Base-by-base conservation (phyloP, 2,797 vertebrate genomes). In the Girardinus metallicus region DNA sequence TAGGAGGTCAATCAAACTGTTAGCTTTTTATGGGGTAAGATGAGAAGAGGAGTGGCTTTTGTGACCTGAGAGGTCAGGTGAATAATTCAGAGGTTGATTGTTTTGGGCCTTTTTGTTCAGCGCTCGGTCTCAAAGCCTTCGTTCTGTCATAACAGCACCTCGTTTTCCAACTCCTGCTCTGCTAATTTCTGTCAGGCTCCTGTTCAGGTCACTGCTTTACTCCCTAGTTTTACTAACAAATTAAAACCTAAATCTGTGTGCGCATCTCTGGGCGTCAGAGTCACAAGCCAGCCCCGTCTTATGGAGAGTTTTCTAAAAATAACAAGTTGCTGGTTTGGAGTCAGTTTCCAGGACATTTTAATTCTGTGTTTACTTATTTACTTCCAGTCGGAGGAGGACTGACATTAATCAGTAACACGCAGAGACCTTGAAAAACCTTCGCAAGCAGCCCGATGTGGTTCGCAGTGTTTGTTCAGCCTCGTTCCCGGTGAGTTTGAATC, bases 41-140 rank as follows among this genome's bases (percentile, higher is more conserved):
- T 79, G 95, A 95, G 94, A 94, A 73, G 88, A 80, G 88, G 85
- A 80, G 83, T 68, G 86, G 84, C 86, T 84, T 64, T 51, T 72
- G 89, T 89, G 86, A 57, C 81, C 87, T 55, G 76, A 91, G 88
- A 91, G 93, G 91, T 92, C 86, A 86, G 80, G 88, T 95, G 81
- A 95, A 95, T 96, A 92, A 96, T 95, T 95, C 92, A 96, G 84
- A 80, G 80, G 31, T 83, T 34, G 78, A 91, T 94, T 93, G 91
- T 93, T 86, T 85, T 10, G 34, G 76, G 80, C 55, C 62, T 91
- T 91, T 88, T 77, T 74, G 73, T 78, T 83, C 76, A 5, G 77
- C 81, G 55, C 84, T 81, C n/a, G 6, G 43, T 79, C 83, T 75
- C 80, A 81, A 75, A 80, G 77, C 73, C 18, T 78, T 6, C 3